Base-by-base conservation (phyloP, 2,113 vertebrate genomes). In the Tapirus terrestris region DNA sequence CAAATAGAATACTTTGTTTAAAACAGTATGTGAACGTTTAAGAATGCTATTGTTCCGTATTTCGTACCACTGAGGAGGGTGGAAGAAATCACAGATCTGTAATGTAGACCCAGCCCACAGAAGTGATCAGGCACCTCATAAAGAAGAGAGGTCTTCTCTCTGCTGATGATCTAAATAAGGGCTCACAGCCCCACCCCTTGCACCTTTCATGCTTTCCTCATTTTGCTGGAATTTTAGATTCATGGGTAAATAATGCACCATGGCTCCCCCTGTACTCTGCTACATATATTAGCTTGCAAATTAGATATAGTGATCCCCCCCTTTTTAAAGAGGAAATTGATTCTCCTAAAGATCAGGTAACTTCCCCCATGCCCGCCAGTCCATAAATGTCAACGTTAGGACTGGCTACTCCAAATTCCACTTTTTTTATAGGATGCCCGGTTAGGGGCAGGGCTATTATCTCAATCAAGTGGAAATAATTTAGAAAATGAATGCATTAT, bases 401-500 rank as follows among this genome's bases (percentile, higher is more conserved):
- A 65, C 16, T 56, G 31, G 20, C 20, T 53, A 33, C 11, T 76
- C 10, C 5, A 88, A n/a, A 85, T 73, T 39, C 72, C 14, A 33
- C 80, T 93, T 56, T 58, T 80, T 83, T 77, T 65, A 65, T 5
- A 81, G 12, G 45, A 51, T 27, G 14, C 20, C 29, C 68, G 27
- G 25, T 83, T 92, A 80, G 58, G 61, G 75, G 9, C 39, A 43
- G 45, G 13, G 3, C 12, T 73, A 21, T 93, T 92, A 72, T 89
- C 86, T 80, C 95, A 91, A 76, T 96, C 70, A 94, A 20, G 25
- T 51, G 12, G 20, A 96, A 91, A 68, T 67, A 51, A 80, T 94
- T 84, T 72, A 45, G 45, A 85, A 75, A 97, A 60, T 61, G 18
- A 89, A 86, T 60, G 14, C 29, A 77, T 63, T 95, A 86, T 95